Evolutionary conservation across 2,888 invertebrate species (phyloP).

Genomic region (Allygus modestus): DNA sequence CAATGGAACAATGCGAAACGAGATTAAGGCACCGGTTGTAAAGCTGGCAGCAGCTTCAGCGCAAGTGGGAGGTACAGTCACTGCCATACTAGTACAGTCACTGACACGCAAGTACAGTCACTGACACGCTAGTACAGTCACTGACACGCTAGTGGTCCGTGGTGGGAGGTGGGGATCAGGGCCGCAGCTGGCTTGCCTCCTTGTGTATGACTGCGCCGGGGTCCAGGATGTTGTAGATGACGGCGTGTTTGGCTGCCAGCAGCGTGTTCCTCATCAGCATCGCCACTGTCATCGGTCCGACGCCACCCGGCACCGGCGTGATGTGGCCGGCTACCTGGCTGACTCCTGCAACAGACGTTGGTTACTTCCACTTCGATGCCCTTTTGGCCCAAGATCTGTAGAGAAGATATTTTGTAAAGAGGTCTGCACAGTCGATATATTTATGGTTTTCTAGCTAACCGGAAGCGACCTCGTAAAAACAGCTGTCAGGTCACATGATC

Average conservation of each 20-base stretch:
- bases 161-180: slow-evolving; percentile 41
- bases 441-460: too few relatives aligned
- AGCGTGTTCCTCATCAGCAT: slow-evolving; percentile 96
- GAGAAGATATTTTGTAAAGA: too few relatives aligned
- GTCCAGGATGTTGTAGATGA: slow-evolving; percentile 66
- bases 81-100: too few relatives aligned
- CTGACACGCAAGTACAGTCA: too few relatives aligned
- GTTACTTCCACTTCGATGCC: not conserved
- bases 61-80: too few relatives aligned
- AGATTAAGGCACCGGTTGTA: not conserved
- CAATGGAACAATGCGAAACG: too few relatives aligned
- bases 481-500: too few relatives aligned
- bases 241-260: slow-evolving; percentile 80
- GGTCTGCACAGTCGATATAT: too few relatives aligned
- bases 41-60: not conserved
- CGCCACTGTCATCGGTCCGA: slow-evolving; percentile 96
- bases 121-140: too few relatives aligned
- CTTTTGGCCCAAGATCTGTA: too few relatives aligned
- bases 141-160: not conserved
- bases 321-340: slow-evolving; percentile 88
- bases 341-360: slow-evolving; percentile 80
- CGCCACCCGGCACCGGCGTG: slow-evolving; percentile 95
- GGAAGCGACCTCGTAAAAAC: too few relatives aligned
- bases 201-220: slow-evolving; percentile 64
- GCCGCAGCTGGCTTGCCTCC: slow-evolving; percentile 65